Base-by-base conservation (phyloP, 2,888 invertebrate species). In the Epinotia demarniana region DNA sequence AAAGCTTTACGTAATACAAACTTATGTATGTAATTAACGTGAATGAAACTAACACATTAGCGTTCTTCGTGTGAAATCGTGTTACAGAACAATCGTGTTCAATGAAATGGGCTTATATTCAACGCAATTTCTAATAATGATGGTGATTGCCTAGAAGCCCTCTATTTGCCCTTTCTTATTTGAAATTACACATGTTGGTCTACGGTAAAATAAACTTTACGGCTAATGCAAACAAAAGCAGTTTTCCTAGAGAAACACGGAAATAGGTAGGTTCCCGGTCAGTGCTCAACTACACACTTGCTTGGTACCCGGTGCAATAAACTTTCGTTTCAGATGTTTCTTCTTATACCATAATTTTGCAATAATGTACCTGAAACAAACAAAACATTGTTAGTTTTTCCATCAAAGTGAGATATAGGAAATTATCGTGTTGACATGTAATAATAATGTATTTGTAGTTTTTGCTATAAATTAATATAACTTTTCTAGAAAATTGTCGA, bases 321-420 rank as follows among this genome's bases (percentile, higher is more conserved):
- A 39, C 9, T 39, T 39, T 39, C 39, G 8, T 39, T 27, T 60
- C 11, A 9, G 5, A 58, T 58, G 13, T 58, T 58, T 23, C 58
- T 13, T 58, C 19, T 18, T 4, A 23, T 18, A 18, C 12, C 23
- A 18, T 18, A 9, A 9, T n/a, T 16, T 43, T 62, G 8, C 3
- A 27, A 23, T 4, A 53, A 62, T 2, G 27, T 67, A 67, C 67
- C 67, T 67, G 67, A 39, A 67, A 67, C 19, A 67, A 57, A 39
- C 55, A 39, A n/a, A 64, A 16, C 4, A 4, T 3, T 9, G 16
- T 64, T 19, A 49, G 23, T 27, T 66, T n/a, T 11, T 11, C 9
- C 39, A 39, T 39, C 9, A 9, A 39, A 39, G 39, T 39, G 9
- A 39, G 9, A 33, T 33, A 8, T 9, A 39, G 39, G 0, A 9